A percentile compares a stretch with the other conserved stretches of the same genome.
Conservation (phyloP, 2,113 vertebrate genomes). For the Psittacula cyanocephala region DNA sequence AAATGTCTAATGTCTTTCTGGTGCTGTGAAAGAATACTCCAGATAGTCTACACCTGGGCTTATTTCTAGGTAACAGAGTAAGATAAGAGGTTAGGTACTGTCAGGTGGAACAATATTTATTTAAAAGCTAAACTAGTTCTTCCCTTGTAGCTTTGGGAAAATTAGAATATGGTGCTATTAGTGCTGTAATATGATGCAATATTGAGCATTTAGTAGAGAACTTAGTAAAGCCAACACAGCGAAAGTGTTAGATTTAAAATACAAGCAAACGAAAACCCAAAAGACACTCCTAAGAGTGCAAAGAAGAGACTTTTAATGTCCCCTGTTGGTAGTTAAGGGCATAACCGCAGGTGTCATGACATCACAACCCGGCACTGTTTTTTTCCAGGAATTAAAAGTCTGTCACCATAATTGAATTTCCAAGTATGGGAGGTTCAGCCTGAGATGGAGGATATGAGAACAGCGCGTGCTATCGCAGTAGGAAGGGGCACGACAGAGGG, state of each 20-base stretch:
- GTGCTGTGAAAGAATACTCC: neutral
- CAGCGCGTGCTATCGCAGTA: neutral
- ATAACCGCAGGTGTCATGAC: neutral
- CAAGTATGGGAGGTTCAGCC: neutral
- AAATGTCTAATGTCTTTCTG: neutral
- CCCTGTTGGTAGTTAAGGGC: neutral
- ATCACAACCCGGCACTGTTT: neutral
- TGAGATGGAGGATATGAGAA: neutral
- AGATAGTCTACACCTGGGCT: neutral
- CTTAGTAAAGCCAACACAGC: neutral
- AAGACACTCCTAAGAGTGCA: neutral
- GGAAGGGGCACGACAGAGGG: neutral
- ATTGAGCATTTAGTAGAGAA: neutral
- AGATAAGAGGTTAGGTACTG: neutral
- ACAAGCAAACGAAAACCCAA: neutral
- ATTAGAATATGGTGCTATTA: neutral
- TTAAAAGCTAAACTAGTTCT: neutral
- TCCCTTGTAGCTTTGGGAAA: neutral
- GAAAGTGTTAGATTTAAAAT: neutral
- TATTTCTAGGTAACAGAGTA: neutral
- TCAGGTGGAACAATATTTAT: neutral
- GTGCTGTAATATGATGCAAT: neutral
- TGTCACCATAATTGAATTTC: neutral
- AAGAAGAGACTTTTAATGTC: neutral
- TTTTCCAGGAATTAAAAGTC: neutral